phyloP scores from a whole-genome alignment of 2,797 vertebrate species.

The Selene dorsalis region DNA sequence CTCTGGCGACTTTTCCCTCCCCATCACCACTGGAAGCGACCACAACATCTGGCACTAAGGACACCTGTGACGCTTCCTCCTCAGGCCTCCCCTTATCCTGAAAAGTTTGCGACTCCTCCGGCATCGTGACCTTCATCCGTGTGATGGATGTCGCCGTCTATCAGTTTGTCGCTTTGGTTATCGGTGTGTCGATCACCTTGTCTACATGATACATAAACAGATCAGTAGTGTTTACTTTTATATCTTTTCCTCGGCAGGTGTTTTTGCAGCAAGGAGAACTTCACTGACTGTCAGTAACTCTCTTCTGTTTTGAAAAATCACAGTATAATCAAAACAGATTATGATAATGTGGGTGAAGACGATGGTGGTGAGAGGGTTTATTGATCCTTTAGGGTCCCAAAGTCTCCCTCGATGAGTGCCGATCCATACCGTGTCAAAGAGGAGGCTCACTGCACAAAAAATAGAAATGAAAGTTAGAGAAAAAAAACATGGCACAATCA shows the following conservation, averaged over 20 bases:
- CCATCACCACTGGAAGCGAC: not conserved
- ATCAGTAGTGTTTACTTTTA: not conserved
- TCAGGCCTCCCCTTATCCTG: slow-evolving; percentile 16
- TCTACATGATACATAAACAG: slow-evolving; percentile 33
- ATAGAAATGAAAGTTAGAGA: not conserved
- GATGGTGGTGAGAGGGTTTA: not conserved
- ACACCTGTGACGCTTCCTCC: not conserved
- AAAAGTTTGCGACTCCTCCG: slow-evolving; percentile 40
- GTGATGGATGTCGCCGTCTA: not conserved
- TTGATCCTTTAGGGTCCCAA: slow-evolving; percentile 15
- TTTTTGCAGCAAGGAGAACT: not conserved
- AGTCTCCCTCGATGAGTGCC: slow-evolving; percentile 7
- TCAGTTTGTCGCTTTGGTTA: slow-evolving; percentile 19
- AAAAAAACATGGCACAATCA: not conserved
- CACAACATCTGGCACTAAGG: slow-evolving; percentile 34
- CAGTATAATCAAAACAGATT: not conserved
- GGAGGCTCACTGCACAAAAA: slow-evolving; percentile 33
- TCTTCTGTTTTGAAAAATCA: slow-evolving; percentile 13
- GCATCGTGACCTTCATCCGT: slow-evolving; percentile 60
- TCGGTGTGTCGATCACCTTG: no score
- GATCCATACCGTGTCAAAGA: slow-evolving; percentile 19
- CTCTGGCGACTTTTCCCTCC: slow-evolving; percentile 1
- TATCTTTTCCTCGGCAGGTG: not conserved
- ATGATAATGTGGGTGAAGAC: not conserved
- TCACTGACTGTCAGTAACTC: slow-evolving; percentile 18